Percentiles rank a stretch among this genome's conserved stretches.
Conservation (phyloP, 64 coral and sea anemone species). For the Porites lutea region DNA sequence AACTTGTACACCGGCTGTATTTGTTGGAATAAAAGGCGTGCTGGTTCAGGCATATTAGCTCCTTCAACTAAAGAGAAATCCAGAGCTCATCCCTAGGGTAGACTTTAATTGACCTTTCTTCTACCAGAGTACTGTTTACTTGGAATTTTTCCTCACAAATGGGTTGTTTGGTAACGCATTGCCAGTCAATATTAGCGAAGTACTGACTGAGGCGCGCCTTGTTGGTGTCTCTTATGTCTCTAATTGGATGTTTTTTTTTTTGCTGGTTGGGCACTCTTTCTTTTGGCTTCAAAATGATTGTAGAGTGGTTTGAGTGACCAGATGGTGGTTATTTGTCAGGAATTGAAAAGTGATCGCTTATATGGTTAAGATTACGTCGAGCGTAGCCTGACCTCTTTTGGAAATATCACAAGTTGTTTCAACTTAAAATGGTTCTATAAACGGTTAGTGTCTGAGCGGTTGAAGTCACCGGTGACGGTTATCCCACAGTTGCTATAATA, state of each 20-base stretch:
- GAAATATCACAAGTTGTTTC: background rate
- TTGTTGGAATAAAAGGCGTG: constrained; percentile 22
- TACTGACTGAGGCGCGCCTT: background rate
- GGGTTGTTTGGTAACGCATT: background rate
- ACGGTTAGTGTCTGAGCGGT: constrained; percentile 9
- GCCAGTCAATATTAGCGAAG: background rate
- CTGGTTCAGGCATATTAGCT: constrained; percentile 10
- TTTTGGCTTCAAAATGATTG: background rate
- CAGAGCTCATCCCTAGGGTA: constrained; percentile 4
- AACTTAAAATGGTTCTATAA: constrained; percentile 9
- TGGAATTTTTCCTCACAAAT: background rate
- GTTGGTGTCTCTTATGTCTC: background rate
- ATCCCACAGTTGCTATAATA: background rate
- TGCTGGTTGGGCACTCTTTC: constrained; percentile 1
- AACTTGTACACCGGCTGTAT: background rate
- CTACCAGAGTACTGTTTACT: background rate
- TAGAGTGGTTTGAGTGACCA: background rate
- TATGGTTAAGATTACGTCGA: constrained; percentile 38
- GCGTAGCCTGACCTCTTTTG: constrained; percentile 29
- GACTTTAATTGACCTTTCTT: background rate
- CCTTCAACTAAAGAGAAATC: constrained; percentile 15
- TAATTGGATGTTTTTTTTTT: background rate
- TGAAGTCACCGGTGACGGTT: background rate
- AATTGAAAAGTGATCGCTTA: constrained; percentile 35
- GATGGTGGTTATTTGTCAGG: background rate